These are phyloP conservation scores for Melolontha melolontha DNA, from an alignment of 2,888 invertebrate genomes.

Conservation along the genomic window DNA sequence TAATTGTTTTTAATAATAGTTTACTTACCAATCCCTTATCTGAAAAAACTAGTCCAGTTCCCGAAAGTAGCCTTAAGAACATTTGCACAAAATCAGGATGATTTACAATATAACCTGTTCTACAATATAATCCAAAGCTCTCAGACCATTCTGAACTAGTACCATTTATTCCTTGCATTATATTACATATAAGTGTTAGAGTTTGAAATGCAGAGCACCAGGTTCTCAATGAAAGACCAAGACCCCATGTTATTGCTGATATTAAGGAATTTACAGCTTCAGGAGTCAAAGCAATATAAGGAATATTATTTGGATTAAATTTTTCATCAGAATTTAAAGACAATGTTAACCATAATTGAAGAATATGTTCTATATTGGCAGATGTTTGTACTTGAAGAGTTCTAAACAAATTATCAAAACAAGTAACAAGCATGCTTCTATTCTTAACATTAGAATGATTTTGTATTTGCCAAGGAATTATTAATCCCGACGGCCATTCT, in stretches of 20 bases:
- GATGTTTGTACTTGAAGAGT: slow-evolving; percentile 77
- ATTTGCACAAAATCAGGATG: slow-evolving; percentile 77
- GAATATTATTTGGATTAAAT: slow-evolving; percentile 71
- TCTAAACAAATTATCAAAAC: slow-evolving; percentile 78
- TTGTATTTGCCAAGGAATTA: slow-evolving; percentile 68
- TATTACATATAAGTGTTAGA: slow-evolving; percentile 79
- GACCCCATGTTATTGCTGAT: slow-evolving; percentile 74
- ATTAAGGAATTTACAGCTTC: slow-evolving; percentile 76
- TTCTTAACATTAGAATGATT: slow-evolving; percentile 63
- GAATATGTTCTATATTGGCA: slow-evolving; percentile 83
- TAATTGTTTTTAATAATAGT: not conserved
- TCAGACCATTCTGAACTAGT: slow-evolving; percentile 52
- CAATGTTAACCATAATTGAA: slow-evolving; percentile 88
- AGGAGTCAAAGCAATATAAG: slow-evolving; percentile 74
- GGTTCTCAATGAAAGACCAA: slow-evolving; percentile 77
- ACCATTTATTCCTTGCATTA: slow-evolving; percentile 63
- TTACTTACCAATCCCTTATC: slow-evolving; percentile 69
- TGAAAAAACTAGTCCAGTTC: slow-evolving; percentile 70
- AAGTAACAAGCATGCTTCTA: slow-evolving; percentile 74
- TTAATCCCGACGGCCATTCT: slow-evolving; percentile 65
- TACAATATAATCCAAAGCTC: slow-evolving; percentile 65
- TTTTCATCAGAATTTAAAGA: slow-evolving; percentile 65
- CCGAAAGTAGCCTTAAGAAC: slow-evolving; percentile 75
- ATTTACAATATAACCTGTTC: slow-evolving; percentile 74
- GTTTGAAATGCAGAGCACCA: slow-evolving; percentile 86